phyloP scores from a whole-genome alignment of 2,113 vertebrate species.

The Chaetura pelagica region DNA sequence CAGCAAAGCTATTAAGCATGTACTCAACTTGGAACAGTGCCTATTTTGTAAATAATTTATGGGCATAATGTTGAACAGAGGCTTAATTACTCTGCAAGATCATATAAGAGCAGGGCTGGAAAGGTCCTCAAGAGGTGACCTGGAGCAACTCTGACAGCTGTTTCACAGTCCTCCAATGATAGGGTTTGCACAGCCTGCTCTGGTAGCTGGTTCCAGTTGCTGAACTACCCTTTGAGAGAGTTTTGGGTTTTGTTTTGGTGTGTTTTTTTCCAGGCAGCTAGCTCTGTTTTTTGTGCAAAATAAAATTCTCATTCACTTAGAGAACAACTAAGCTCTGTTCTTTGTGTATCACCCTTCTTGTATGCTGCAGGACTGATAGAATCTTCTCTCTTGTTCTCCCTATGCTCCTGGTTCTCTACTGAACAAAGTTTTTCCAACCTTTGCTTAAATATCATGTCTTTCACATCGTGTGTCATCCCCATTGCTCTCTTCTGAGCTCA shows the following conservation, averaged over 20 bases:
- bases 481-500: background rate
- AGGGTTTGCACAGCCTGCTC: background rate
- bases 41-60: conserved; percentile 8
- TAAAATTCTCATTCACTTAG: background rate
- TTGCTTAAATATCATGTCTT: background rate
- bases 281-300: background rate
- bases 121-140: conserved; percentile 17
- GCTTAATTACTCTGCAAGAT: conserved; percentile 41
- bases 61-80: conserved; percentile 21
- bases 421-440: background rate
- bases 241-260: background rate
- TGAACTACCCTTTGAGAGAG: background rate
- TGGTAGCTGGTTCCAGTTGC: background rate
- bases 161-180: background rate
- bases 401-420: background rate
- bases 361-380: background rate
- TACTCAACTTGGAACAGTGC: background rate
- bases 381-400: background rate
- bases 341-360: background rate
- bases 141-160: conserved; percentile 1
- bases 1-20: conserved; percentile 46
- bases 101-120: conserved; percentile 2
- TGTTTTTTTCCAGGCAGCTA: background rate
- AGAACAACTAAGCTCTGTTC: background rate
- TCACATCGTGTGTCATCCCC: background rate